Evolutionary conservation across 2,888 invertebrate genomes (phyloP).

Genomic region (Abscondita cerata): DNA sequence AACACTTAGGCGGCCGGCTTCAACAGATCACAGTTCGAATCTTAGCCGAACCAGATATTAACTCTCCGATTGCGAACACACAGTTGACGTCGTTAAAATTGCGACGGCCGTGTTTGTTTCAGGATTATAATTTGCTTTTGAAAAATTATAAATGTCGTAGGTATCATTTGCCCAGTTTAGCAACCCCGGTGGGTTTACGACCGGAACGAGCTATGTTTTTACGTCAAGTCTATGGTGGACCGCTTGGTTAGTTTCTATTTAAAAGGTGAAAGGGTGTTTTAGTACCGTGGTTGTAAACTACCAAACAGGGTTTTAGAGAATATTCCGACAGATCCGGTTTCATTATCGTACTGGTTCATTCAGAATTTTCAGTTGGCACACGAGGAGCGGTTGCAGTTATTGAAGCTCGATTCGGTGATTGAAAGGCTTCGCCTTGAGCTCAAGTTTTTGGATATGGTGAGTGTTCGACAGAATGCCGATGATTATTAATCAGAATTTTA

Average conservation of each 20-base stretch:
- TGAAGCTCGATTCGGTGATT: constrained; percentile 72
- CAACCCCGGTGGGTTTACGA: constrained; percentile 54
- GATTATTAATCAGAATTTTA: constrained; percentile 42
- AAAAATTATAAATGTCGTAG: constrained; percentile 53
- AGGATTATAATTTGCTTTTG: constrained; percentile 46
- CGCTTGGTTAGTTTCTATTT: constrained; percentile 47
- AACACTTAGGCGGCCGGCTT: constrained; percentile 55
- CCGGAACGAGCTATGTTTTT: constrained; percentile 52
- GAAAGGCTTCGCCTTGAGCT: constrained; percentile 69
- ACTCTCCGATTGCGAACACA: constrained; percentile 62
- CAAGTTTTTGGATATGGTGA: constrained; percentile 59
- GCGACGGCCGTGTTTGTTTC: constrained; percentile 52
- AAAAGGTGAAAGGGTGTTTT: constrained; percentile 39
- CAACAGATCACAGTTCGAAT: constrained; percentile 69
- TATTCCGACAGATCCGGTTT: constrained; percentile 70
- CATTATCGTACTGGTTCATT: constrained; percentile 82
- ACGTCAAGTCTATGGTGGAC: constrained; percentile 48
- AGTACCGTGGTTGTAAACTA: neutral
- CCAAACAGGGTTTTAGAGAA: constrained; percentile 14
- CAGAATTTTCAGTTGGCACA: constrained; percentile 77
- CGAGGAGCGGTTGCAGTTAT: constrained; percentile 66
- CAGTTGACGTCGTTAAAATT: constrained; percentile 60
- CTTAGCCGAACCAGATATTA: constrained; percentile 70
- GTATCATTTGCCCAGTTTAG: constrained; percentile 54
- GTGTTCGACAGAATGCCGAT: constrained; percentile 10